A percentile compares a stretch with the other conserved stretches of the same genome.
phyloP scores from a whole-genome alignment of 1,140 invertebrate genomes.

The Drosophila jambulina region DNA sequence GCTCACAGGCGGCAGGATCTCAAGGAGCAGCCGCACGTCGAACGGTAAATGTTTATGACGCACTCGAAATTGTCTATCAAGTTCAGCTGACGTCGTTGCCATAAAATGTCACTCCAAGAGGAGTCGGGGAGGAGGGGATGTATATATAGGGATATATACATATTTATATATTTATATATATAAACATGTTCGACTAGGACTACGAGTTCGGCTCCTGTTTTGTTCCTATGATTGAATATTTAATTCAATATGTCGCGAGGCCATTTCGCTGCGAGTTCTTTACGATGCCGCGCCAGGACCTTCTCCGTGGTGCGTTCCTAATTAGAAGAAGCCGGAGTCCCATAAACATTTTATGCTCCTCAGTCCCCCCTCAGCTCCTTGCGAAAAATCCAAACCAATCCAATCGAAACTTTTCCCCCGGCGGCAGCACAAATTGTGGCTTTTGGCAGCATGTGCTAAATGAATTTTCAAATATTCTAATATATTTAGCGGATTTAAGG shows the following conservation, averaged over 20 bases:
- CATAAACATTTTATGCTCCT: constrained; percentile 55
- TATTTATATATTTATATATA: neutral
- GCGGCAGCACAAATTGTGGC: constrained; percentile 13
- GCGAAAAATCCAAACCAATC: constrained; percentile 33
- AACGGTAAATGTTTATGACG: constrained; percentile 82
- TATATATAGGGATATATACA: neutral
- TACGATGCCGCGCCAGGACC: constrained; percentile 31
- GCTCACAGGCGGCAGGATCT: constrained; percentile 23
- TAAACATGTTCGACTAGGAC: constrained; percentile 4
- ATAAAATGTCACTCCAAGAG: constrained; percentile 70
- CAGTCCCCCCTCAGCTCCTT: neutral
- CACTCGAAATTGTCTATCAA: constrained; percentile 82
- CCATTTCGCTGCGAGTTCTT: constrained; percentile 55
- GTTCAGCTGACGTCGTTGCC: constrained; percentile 74
- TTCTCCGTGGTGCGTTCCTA: constrained; percentile 30
- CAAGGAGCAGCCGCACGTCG: constrained; percentile 60
- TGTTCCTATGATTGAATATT: constrained; percentile 80
- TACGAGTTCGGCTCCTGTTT: constrained; percentile 48
- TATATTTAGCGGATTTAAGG: neutral
- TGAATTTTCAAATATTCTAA: constrained; percentile 7
- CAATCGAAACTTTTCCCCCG: constrained; percentile 42
- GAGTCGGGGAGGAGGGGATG: neutral
- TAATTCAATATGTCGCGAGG: constrained; percentile 76
- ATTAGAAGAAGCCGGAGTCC: constrained; percentile 48
- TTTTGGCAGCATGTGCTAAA: constrained; percentile 22